Percentiles rank a stretch among this genome's conserved stretches.
These are phyloP conservation scores for Murina feae DNA, from an alignment of 2,113 vertebrate species.

Conservation along the genomic window DNA sequence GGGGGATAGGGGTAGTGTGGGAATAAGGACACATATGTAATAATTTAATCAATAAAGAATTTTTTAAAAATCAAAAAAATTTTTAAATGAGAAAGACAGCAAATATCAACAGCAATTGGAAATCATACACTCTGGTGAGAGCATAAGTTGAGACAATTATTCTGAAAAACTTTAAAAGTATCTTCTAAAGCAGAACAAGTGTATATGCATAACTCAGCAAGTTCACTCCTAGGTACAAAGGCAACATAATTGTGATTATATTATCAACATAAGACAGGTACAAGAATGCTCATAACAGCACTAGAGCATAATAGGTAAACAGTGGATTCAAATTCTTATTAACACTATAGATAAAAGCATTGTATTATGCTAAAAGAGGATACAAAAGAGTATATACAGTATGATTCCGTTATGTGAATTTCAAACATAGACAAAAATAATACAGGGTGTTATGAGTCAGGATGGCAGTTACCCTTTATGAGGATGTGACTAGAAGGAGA, in stretches of 20 bases:
- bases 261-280: background rate
- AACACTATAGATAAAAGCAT: background rate
- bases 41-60: too few relatives aligned
- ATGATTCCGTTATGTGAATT: background rate
- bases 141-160: background rate
- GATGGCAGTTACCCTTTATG: background rate
- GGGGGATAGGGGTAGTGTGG: too few relatives aligned
- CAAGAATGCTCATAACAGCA: background rate
- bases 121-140: background rate
- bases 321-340: background rate
- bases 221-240: background rate
- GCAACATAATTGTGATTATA: background rate
- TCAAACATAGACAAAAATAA: background rate
- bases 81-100: background rate
- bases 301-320: background rate
- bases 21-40: too few relatives aligned
- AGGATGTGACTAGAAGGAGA: background rate
- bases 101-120: background rate
- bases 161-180: background rate
- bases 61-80: too few relatives aligned
- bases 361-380: background rate
- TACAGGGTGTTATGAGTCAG: background rate
- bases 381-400: background rate
- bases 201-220: background rate
- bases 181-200: background rate